Base-by-base conservation (phyloP, 2,888 invertebrate species). In the Paralinhomoeus sp. region DNA sequence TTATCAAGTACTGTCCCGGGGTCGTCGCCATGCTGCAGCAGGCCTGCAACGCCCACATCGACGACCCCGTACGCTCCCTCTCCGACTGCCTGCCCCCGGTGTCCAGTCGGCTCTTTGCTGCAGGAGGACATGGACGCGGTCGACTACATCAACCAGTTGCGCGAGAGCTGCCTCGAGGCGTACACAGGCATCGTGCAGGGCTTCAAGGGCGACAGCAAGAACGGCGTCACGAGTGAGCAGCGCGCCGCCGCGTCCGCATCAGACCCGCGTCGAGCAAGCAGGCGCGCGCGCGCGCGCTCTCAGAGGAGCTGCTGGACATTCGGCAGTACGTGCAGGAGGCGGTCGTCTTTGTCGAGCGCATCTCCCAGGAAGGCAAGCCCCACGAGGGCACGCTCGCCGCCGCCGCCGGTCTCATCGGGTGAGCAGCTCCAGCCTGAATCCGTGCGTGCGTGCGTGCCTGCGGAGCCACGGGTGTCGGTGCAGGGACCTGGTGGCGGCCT, bases 151-250 rank as follows among this genome's bases (percentile, higher is more conserved):
- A 83, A 85, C 58, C 83, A 85, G 58, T 70, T 99, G 43, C 73
- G 91, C 7, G 93, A 93, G 65, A 84, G 85, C 50, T 85, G 91
- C 31, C 69, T 97, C 41, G 91, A 89, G 62, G 91, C 93, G 0
- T 99, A 91, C 67, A 89, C 93, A 2, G 93, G 97, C 46, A 97
- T 99, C 48, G 77, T 93, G 50, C 93, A 97, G 65, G 89, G 87
- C n/a, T 68, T 91, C 33, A 79, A 80, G 58, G 83, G 81, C 24
- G 20, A 39, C 2, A 7, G 31, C 40, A 7, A 27, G 18, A 44
- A 15, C 39, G 53, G 40, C 51, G 52, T 31, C 36, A 46, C 27
- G 45, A 46, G 47, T 47, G 24, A 40, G 41, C 24, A 23, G 15
- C 15, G 21, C 20, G 2, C 31, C 7, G 9, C 15, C 9, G 9